Evolutionary conservation across 2,113 vertebrate genomes (phyloP), one percentile per base, ranked within the genome.

Genomic region (Colistium nudipinnis): DNA sequence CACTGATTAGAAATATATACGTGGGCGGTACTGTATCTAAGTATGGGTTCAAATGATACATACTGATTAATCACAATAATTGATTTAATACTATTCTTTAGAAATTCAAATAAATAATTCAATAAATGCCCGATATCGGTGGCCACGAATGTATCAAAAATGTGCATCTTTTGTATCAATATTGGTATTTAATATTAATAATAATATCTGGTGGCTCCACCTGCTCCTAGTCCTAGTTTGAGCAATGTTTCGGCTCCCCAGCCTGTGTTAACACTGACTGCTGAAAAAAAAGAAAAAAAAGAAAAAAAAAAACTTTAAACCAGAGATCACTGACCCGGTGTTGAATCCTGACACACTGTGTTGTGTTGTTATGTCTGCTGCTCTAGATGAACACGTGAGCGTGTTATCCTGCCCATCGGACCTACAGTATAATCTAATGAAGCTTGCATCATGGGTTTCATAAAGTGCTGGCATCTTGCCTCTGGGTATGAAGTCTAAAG

Each of bases 401-500:
- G 7, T 67, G 35, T 25, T 24, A 19, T 38, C 4, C 0, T 22
- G 47, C 41, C 13, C 1, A 5, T 45, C 41, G 39, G 74, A 73
- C 45, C n/a, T 33, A 1, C 28, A 6, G 33, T 39, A 0, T 70
- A 39, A 82, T 74, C 65, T 74, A 14, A 74, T 84, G 27, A 74
- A 30, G n/a, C 47, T 33, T 31, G 48, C 51, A 62, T 70, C 22
- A 38, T 43, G 57, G 53, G 54, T 41, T 77, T 62, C 35, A 59
- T 55, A 24, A 33, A 67, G 67, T 20, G 35, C 72, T 66, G 67
- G 55, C 51, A 71, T 72, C 44, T 74, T 64, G 57, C 60, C 30
- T 52, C 28, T 35, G 44, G 56, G 6, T 53, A 51, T 43, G 43
- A 71, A 56, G 53, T 24, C 45, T 66, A 66, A 69, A 67, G 61